Evolutionary conservation across 2,113 vertebrate species (phyloP).

Genomic region (Atractosteus spatula): DNA sequence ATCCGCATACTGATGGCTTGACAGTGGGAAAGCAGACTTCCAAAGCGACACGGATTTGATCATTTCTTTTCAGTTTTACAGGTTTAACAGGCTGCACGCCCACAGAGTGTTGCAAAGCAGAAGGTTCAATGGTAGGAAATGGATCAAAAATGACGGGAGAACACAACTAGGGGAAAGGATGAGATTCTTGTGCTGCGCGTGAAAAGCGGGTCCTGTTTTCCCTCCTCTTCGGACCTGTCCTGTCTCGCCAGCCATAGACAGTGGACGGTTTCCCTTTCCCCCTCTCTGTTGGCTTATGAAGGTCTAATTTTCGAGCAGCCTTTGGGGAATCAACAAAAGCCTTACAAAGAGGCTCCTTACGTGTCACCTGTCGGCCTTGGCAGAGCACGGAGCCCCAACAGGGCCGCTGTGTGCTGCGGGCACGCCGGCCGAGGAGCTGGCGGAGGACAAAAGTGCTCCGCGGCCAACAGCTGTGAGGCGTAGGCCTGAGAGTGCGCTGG

Average conservation of each 20-base stretch:
- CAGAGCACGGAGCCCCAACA: not conserved
- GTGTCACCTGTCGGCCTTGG: constrained; percentile 18
- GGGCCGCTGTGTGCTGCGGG: not conserved
- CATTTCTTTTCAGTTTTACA: not conserved
- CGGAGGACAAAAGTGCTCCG: not conserved
- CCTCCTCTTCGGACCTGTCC: no score
- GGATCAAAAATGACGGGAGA: not conserved
- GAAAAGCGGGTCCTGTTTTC: not conserved
- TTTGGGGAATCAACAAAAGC: not conserved
- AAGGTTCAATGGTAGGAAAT: not conserved
- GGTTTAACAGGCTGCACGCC: not conserved
- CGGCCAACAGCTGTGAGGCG: not conserved
- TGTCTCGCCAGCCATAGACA: no score
- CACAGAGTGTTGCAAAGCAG: not conserved
- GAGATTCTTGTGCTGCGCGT: not conserved
- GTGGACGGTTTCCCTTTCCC: no score
- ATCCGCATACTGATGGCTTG: not conserved
- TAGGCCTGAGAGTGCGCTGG: not conserved
- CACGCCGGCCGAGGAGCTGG: not conserved
- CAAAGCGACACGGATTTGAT: not conserved
- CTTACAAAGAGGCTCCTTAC: not conserved
- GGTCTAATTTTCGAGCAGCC: constrained; percentile 1
- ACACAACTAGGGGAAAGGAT: not conserved
- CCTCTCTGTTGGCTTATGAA: not conserved
- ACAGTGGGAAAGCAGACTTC: not conserved